These are phyloP conservation scores for Palythoa caribaeorum DNA, from an alignment of 92 coral and sea anemone species.

Conservation along the genomic window DNA sequence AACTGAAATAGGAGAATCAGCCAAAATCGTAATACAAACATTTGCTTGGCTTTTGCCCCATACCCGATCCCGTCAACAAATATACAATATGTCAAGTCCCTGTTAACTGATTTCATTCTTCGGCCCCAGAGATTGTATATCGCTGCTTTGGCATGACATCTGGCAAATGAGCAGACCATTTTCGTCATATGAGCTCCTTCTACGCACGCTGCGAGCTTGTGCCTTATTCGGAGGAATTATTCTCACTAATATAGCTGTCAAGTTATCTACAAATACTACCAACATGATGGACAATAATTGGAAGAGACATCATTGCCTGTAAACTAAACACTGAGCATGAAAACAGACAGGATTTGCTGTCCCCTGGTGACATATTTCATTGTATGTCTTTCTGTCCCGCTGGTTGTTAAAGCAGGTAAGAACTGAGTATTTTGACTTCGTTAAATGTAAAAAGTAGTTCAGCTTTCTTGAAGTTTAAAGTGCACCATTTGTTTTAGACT, in stretches of 20 bases:
- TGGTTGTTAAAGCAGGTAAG: constrained; percentile 33
- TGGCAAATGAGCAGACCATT: constrained; percentile 31
- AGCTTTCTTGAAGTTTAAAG: not conserved
- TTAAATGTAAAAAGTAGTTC: not conserved
- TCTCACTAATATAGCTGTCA: constrained; percentile 4
- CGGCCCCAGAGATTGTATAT: constrained; percentile 33
- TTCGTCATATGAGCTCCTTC: not conserved
- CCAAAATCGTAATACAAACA: constrained; percentile 14
- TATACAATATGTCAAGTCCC: constrained; percentile 25
- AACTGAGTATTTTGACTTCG: constrained; percentile 1
- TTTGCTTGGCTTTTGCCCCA: constrained; percentile 13
- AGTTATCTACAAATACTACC: not conserved
- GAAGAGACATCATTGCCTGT: not conserved
- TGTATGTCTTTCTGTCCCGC: constrained; percentile 31
- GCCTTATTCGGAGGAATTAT: constrained; percentile 6
- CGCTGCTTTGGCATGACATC: constrained; percentile 32
- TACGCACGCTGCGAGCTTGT: constrained; percentile 1
- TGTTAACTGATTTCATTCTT: constrained; percentile 44
- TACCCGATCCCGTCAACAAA: constrained; percentile 32
- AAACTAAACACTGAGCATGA: constrained; percentile 31
- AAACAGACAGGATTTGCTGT: constrained; percentile 38
- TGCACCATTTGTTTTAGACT: not conserved
- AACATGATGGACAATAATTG: constrained; percentile 9
- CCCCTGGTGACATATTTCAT: constrained; percentile 40
- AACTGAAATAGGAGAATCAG: constrained; percentile 22